phyloP scores from a whole-genome alignment of 2,888 invertebrate species.

The Parnassius apollo region DNA sequence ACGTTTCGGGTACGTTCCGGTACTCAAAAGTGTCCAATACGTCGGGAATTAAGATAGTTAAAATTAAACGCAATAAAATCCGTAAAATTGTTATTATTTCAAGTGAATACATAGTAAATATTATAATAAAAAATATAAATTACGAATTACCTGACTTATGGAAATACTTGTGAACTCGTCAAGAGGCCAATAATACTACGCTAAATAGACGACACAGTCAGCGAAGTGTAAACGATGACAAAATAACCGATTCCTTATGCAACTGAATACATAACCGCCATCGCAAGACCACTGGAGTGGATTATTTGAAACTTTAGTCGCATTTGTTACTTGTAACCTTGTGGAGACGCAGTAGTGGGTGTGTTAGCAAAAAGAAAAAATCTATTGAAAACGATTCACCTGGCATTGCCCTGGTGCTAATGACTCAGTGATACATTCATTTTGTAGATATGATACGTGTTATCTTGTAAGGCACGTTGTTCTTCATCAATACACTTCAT shows the following conservation, averaged over 20 bases:
- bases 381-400: slow-evolving; percentile 37
- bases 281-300: slow-evolving; percentile 37
- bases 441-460: slow-evolving; percentile 26
- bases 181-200: not conserved
- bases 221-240: not conserved
- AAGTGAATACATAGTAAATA: too few relatives aligned
- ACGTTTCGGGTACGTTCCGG: too few relatives aligned
- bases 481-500: not conserved
- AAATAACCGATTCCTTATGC: slow-evolving; percentile 24
- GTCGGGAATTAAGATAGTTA: too few relatives aligned
- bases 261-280: slow-evolving; percentile 48
- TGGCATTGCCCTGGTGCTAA: slow-evolving; percentile 41
- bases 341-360: slow-evolving; percentile 27
- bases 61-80: too few relatives aligned
- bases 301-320: slow-evolving; percentile 28
- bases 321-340: slow-evolving; percentile 13
- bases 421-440: slow-evolving; percentile 36
- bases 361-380: slow-evolving; percentile 30
- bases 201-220: not conserved
- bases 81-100: too few relatives aligned
- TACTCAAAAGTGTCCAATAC: too few relatives aligned
- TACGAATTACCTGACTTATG: slow-evolving; percentile 5
- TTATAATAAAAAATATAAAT: not conserved
- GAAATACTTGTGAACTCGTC: not conserved
- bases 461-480: slow-evolving; percentile 1